These are phyloP conservation scores for Myopa tessellatipennis DNA, from an alignment of 2,888 invertebrate genomes.

Conservation along the genomic window DNA sequence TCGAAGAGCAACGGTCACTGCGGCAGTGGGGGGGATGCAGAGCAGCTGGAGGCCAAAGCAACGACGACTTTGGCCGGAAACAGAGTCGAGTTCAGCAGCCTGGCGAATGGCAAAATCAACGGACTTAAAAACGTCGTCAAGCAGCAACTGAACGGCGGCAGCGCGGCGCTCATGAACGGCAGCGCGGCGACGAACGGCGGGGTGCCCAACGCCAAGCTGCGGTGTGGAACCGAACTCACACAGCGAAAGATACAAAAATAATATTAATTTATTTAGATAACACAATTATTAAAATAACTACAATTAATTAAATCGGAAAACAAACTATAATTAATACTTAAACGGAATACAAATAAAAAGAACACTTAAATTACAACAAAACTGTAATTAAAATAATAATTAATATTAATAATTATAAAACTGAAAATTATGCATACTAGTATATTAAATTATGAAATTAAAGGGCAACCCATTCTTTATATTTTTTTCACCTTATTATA, in stretches of 20 bases:
- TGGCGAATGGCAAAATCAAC: constrained; percentile 50
- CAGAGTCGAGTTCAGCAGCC: constrained; percentile 50
- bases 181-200: constrained; percentile 59
- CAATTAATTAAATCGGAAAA: not conserved
- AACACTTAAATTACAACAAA: constrained; percentile 16
- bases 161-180: constrained; percentile 54
- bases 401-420: constrained; percentile 16
- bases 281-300: not conserved
- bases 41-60: constrained; percentile 22
- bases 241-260: constrained; percentile 68
- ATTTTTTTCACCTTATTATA: constrained; percentile 35
- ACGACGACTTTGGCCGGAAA: constrained; percentile 48
- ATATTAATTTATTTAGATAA: constrained; percentile 54
- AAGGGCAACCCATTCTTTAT: constrained; percentile 19
- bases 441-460: too few species aligned
- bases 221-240: constrained; percentile 56
- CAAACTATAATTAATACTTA: constrained; percentile 16
- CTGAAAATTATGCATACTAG: too few species aligned
- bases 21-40: constrained; percentile 43
- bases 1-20: constrained; percentile 40
- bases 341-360: not conserved
- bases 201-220: constrained; percentile 47
- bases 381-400: constrained; percentile 16
- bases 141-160: constrained; percentile 47
- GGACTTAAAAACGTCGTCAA: constrained; percentile 56